Base-by-base conservation (phyloP, 2,797 vertebrate species). In the Betta splendens region DNA sequence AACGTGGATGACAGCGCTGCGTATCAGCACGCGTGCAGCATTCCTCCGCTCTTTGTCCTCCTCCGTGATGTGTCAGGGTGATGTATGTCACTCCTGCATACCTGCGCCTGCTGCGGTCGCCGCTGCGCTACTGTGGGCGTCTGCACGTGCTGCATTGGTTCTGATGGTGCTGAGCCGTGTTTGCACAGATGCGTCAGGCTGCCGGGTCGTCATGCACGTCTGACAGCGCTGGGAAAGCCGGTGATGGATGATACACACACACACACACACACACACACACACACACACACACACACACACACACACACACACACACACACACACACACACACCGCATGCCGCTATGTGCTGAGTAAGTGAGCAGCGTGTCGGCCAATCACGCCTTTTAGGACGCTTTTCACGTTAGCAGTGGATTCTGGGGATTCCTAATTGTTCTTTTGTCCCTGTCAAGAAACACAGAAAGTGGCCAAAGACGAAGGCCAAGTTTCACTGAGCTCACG, bases 231-330 rank as follows among this genome's bases (percentile, higher is more conserved):
- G 69, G 75, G 81, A 83, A 83, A 83, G 38, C 55, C 72, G 77
- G 64, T 87, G 87, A 91, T 80, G 73, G 81, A 90, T 85, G 82
- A 78, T 61, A n/a, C n/a, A n/a, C n/a, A n/a, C n/a, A n/a, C n/a
- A n/a, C n/a, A n/a, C n/a, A n/a, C n/a, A n/a, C n/a, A n/a, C n/a
- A n/a, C n/a, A n/a, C n/a, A n/a, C n/a, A n/a, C n/a, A n/a, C n/a
- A n/a, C n/a, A n/a, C n/a, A n/a, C n/a, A n/a, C n/a, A n/a, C n/a
- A n/a, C n/a, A n/a, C n/a, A n/a, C n/a, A n/a, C n/a, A n/a, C n/a
- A n/a, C n/a, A n/a, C n/a, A n/a, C 21, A 3, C 17, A 5, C 29
- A 42, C 13, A 10, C 31, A 12, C 68, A 31, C 44, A 51, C 65
- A 23, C 42, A 9, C 29, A 25, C 43, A 40, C 71, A 52, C 26